A percentile compares a stretch with the other conserved stretches of the same genome.
Evolutionary conservation across 92 coral and sea anemone species (phyloP).

Genomic region (Isaurus tuberculatus): DNA sequence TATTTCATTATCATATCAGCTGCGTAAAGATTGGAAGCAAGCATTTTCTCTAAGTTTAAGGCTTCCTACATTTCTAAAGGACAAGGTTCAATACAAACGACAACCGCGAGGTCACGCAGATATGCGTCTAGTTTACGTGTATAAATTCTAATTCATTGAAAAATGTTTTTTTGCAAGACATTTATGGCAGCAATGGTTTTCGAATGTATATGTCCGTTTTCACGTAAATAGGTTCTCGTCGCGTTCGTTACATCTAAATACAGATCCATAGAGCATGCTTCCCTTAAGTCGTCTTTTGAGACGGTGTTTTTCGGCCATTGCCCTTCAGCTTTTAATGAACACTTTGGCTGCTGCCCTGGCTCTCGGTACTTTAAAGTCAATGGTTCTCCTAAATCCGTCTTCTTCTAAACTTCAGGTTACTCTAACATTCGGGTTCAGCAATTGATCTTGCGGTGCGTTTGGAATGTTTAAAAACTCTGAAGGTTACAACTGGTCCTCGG

Average conservation of each 20-base stretch:
- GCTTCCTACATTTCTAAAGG: too few species aligned
- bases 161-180: neutral
- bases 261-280: neutral
- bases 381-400: neutral
- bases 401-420: neutral
- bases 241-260: neutral
- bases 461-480: neutral
- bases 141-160: too few species aligned
- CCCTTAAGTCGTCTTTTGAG: neutral
- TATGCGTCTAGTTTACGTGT: too few species aligned
- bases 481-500: neutral
- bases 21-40: too few species aligned
- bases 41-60: too few species aligned
- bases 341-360: neutral
- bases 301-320: neutral
- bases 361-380: neutral
- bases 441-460: neutral
- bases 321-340: neutral
- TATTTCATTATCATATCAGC: too few species aligned
- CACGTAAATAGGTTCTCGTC: neutral
- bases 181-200: neutral
- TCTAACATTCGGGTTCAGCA: neutral
- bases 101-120: too few species aligned
- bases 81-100: too few species aligned
- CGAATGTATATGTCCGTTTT: neutral